Evolutionary conservation across 2,797 vertebrate species (phyloP).

Genomic region (Heterohyrax brucei): DNA sequence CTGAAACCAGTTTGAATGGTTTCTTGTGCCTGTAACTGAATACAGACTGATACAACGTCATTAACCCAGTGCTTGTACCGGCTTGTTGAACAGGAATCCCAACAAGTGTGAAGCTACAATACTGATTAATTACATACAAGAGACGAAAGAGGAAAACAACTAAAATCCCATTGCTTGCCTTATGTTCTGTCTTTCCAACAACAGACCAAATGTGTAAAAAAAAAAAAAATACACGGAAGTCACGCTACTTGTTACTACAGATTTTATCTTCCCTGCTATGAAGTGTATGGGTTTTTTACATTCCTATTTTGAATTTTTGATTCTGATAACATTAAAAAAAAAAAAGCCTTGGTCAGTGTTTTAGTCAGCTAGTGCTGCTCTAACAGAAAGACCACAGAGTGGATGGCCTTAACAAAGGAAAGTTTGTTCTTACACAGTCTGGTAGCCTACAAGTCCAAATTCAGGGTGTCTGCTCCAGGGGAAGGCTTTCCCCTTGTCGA

Average conservation of each 20-base stretch:
- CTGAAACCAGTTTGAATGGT: not conserved
- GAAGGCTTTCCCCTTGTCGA: too few relatives aligned
- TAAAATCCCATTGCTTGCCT: slow-evolving; percentile 19
- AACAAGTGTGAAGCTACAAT: not conserved
- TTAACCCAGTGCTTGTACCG: not conserved
- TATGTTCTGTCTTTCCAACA: slow-evolving; percentile 20
- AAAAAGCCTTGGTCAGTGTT: not conserved
- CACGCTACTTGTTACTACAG: not conserved
- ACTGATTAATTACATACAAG: not conserved
- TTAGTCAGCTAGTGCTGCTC: too few relatives aligned
- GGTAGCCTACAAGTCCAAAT: too few relatives aligned
- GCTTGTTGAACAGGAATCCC: not conserved
- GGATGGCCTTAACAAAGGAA: too few relatives aligned
- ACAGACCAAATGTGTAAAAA: not conserved
- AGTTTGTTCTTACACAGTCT: too few relatives aligned
- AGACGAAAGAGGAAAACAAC: not conserved
- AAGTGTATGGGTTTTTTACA: slow-evolving; percentile 23
- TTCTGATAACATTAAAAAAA: slow-evolving; percentile 52
- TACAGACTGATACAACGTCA: not conserved
- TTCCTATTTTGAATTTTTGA: slow-evolving; percentile 57
- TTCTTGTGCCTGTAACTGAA: not conserved
- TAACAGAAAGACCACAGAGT: too few relatives aligned
- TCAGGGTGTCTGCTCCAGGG: too few relatives aligned
- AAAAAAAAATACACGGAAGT: slow-evolving; percentile 13
- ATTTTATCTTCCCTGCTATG: slow-evolving; percentile 6